Percentiles rank a stretch among this genome's conserved stretches.
These are phyloP conservation scores for Misgurnus anguillicaudatus DNA, from an alignment of 2,113 vertebrate species.

Conservation along the genomic window DNA sequence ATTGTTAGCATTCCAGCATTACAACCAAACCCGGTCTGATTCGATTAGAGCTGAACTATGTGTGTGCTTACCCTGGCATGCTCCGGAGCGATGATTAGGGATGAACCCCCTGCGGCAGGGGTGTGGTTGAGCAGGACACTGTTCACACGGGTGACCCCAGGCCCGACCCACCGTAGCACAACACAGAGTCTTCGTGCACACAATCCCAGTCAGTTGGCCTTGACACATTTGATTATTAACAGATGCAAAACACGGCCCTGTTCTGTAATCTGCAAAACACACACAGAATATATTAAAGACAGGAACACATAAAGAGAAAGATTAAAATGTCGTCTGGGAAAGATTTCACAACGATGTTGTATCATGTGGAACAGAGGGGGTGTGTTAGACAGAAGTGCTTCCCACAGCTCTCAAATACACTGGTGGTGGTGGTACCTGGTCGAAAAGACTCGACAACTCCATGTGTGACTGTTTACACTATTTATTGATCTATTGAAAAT, in stretches of 20 bases:
- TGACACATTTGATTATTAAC: conserved; percentile 99
- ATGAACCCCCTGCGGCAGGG: conserved; percentile 97
- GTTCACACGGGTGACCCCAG: conserved; percentile 98
- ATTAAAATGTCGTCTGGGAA: background rate
- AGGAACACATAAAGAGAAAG: background rate
- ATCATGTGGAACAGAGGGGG: background rate
- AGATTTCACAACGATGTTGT: background rate
- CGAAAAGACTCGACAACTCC: too few relatives aligned
- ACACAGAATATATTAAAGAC: conserved; percentile 41
- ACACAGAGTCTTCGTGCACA: conserved; percentile 97
- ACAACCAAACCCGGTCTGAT: conserved; percentile 77
- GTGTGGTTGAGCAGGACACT: conserved; percentile 96
- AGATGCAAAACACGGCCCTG: conserved; percentile 93
- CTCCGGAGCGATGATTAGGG: conserved; percentile 93
- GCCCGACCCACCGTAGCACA: conserved; percentile 96
- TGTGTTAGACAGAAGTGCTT: background rate
- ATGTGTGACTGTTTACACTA: too few relatives aligned
- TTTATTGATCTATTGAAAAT: too few relatives aligned
- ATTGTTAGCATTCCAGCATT: conserved; percentile 73
- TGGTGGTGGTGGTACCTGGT: too few relatives aligned
- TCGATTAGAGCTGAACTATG: conserved; percentile 72
- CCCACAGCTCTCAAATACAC: too few relatives aligned
- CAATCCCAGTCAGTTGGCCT: conserved; percentile 94
- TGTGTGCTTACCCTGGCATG: conserved; percentile 89
- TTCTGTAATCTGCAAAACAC: conserved; percentile 87